Evolutionary conservation across 2,797 vertebrate genomes (phyloP), one percentile per base, ranked within the genome.

Genomic region (Hippocampus kuda): DNA sequence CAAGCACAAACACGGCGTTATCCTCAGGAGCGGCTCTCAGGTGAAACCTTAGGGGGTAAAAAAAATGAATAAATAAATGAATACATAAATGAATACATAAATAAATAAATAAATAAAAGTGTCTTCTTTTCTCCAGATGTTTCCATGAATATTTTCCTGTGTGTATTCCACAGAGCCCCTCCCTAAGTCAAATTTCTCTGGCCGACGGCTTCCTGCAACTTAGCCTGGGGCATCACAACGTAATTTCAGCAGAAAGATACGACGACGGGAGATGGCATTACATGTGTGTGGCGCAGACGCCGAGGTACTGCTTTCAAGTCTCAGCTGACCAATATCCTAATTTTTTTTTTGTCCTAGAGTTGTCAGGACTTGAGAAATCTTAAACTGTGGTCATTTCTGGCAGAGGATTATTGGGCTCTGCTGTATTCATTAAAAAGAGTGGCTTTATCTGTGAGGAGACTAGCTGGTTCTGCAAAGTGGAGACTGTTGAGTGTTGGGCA

Each of bases 231-330:
- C n/a, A n/a, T 7, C 9, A 66, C 15, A n/a, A 10, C 22, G 3
- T 66, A 4, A 53, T 8, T 30, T 66, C 65, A 34, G 30, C 24
- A 16, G 9, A 66, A 53, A 66, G 65, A 48, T 66, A 53, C 30
- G 10, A 66, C 0, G 62, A 65, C 24, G 62, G 62, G 15, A 66
- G 48, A 34, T 66, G 65, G 46, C 46, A 53, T 48, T 53, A 66
- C 48, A 1, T 53, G 49, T 30, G 16, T 38, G 26, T 20, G 11
- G 48, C 9, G 6, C 26, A 48, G 48, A 48, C 4, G 27, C 65
- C 46, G 9, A 66, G 65, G 65, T 66, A 49, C n/a, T 20, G 10
- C 9, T 65, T 48, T 12, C 16, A n/a, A 10, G 22, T 53, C 6
- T n/a, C 51, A 7, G 10, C 51, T 6, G 18, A 22, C 51, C 20